Evolutionary conservation across 2,797 vertebrate species (phyloP), one percentile per base, ranked within the genome.

Genomic region (Danio jaintianensis): DNA sequence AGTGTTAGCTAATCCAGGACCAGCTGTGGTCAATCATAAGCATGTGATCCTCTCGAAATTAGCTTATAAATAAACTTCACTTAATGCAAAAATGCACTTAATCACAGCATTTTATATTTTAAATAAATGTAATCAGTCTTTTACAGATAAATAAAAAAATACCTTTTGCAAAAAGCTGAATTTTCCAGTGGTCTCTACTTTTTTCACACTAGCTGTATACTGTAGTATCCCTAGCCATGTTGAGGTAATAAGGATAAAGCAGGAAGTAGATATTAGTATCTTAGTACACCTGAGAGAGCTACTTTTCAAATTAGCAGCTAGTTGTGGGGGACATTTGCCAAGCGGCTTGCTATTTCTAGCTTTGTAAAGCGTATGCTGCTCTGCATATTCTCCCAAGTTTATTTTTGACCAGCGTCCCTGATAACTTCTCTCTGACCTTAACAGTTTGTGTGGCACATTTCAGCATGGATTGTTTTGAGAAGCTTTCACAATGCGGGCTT

Each of bases 381-480:
- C 29, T 40, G 10, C 16, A 38, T 10, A 38, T 70, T 52, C 29
- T 53, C 36, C 36, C 36, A 42, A 15, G 50, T 70, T 40, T 42
- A 20, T 42, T 42, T 42, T 18, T 20, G 11, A 42, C 7, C 16
- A 53, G 6, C 36, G 2, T 20, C 16, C 10, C 10, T 52, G 50
- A 20, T 40, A 8, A 15, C 20, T 56, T 55, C n/a, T 8, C 50
- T 43, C 36, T 20, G 36, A 71, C n/a, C 38, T 18, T 20, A 18
- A 71, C 4, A 71, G 68, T 42, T 56, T 20, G 52, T 22, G 10
- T 8, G 15, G 22, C 8, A n/a, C 45, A 36, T 50, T 50, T 68
- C 15, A 56, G 18, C n/a, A 43, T 36, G 50, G 50, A 70, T n/a
- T 18, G 68, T 38, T 53, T 70, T 70, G 67, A 10, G 6, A 70